Evolutionary conservation across 2,888 invertebrate genomes (phyloP), one percentile per base, ranked within the genome.

Genomic region (Tuberolachnus salignus): DNA sequence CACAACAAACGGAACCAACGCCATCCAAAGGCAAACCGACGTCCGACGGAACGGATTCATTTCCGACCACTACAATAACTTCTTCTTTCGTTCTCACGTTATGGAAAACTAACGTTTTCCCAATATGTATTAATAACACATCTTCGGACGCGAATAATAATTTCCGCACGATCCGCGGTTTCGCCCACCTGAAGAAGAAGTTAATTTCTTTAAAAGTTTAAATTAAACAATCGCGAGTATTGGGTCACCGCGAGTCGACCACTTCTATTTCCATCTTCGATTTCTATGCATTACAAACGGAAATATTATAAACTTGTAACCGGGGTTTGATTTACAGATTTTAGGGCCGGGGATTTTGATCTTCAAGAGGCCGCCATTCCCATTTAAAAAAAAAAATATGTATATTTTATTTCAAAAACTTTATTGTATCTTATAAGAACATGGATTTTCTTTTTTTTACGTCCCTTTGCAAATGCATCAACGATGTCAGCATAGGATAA

Each of bases 141-240:
- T 78, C 67, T 78, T 61, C 61, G 49, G 69, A 78, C 14, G 61
- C 69, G 8, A 78, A 78, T 42, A 3, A 51, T 0, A 78, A 26
- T 61, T 69, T 49, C 3, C 6, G 19, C n/a, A 78, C 49, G 2
- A 3, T 61, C 4, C 1, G 3, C 6, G 78, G 78, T 42, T 78
- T 78, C 13, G 42, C 14, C 67, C 67, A 78, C 21, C 78, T 78
- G 21, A 6, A 61, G 69, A 69, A 49, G 0, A n/a, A n/a, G n/a
- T n/a, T 11, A 1, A 61, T 49, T 14, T 70, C 3, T 4, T 55
- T 19, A 23, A 13, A 16, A 23, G 8, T 4, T 55, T 19, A 23
- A 13, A 16, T 49, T 16, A 46, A 66, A 46, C 19, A 2, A 10
- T 8, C 10, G 46, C 13, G 10, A 53, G n/a, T 19, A 6, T 19